Conservation (phyloP, 2,113 vertebrate species). For the Diadophis punctatus region DNA sequence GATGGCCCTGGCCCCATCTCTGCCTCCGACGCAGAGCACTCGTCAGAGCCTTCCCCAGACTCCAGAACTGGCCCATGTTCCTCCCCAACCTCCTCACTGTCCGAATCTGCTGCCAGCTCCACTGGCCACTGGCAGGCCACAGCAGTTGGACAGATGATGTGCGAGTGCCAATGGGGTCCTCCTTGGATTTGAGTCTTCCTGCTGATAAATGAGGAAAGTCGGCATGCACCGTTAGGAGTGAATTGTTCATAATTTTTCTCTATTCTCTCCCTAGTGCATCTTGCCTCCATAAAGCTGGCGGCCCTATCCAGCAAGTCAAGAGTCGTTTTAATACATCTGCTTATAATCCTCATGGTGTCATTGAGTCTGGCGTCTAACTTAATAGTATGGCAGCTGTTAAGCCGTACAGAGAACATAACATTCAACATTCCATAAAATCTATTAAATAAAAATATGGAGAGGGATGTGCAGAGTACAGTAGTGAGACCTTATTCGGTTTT, state of each 20-base stretch:
- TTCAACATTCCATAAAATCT: not conserved
- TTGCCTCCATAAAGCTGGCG: not conserved
- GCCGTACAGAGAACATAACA: not conserved
- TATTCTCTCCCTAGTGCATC: not conserved
- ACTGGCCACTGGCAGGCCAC: no score
- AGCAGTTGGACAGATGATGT: not conserved
- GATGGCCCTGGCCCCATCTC: no score
- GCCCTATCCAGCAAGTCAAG: not conserved
- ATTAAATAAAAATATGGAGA: not conserved
- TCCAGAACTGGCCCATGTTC: no score
- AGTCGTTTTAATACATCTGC: not conserved
- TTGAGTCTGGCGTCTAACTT: not conserved
- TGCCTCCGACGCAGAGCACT: no score
- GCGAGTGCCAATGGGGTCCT: no score
- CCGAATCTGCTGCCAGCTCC: no score
- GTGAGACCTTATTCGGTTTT: not conserved
- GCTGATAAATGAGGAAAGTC: not conserved
- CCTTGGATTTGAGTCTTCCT: not conserved
- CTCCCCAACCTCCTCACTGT: no score
- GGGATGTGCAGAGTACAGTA: not conserved
- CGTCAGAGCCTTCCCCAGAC: no score
- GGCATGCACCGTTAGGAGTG: not conserved
- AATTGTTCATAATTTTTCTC: not conserved
- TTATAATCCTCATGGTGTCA: not conserved
- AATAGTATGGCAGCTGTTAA: not conserved